Evolutionary conservation across 2,113 vertebrate genomes (phyloP).

Genomic region (Pyrgilauda ruficollis): DNA sequence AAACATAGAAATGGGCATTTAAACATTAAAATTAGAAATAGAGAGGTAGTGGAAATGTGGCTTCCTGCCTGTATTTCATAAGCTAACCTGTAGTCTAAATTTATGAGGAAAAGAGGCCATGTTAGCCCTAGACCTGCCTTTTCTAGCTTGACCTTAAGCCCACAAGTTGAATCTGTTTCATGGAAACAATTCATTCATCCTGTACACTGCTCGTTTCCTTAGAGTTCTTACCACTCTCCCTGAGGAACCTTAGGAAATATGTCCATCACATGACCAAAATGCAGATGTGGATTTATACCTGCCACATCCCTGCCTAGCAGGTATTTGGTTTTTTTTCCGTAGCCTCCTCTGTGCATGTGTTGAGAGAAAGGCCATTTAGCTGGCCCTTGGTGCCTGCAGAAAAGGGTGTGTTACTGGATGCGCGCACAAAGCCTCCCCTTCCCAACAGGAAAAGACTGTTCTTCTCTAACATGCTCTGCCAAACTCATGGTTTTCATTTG

Average conservation of each 20-base stretch:
- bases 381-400: background rate
- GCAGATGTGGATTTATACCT: background rate
- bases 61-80: constrained; percentile 21
- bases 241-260: background rate
- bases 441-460: background rate
- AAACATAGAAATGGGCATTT: background rate
- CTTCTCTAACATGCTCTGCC: background rate
- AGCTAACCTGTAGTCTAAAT: constrained; percentile 18
- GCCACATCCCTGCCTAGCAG: background rate
- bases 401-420: background rate
- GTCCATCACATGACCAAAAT: background rate
- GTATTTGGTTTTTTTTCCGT: background rate
- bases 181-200: background rate
- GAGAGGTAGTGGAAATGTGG: background rate
- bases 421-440: background rate
- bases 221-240: background rate
- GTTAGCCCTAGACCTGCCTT: background rate
- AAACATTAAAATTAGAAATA: constrained; percentile 45
- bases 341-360: background rate
- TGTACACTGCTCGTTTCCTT: background rate
- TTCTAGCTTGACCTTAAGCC: background rate
- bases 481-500: background rate
- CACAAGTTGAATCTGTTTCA: background rate
- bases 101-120: background rate
- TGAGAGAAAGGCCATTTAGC: accelerated